Evolutionary conservation across 2,797 vertebrate species (phyloP).

Genomic region (Octomys mimax): DNA sequence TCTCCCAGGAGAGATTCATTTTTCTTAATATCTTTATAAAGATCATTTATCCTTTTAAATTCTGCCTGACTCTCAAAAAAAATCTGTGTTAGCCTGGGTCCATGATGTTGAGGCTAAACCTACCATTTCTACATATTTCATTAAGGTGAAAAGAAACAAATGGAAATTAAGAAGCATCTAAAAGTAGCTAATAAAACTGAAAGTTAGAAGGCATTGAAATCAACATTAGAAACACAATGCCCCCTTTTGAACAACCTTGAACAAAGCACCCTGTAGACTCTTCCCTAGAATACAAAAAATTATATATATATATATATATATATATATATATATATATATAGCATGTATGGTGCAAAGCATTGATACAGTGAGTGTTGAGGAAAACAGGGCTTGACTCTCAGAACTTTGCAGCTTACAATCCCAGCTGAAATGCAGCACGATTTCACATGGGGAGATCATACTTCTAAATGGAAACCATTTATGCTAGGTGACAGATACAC

Average conservation of each 20-base stretch:
- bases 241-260: not conserved
- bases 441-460: not conserved
- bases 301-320: no score
- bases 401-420: accelerated
- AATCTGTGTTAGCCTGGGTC: slow-evolving; percentile 7
- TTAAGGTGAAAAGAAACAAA: slow-evolving; percentile 38
- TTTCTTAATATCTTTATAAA: slow-evolving; percentile 49
- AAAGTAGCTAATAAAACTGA: not conserved
- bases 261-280: not conserved
- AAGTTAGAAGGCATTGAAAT: not conserved
- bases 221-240: not conserved
- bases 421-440: not conserved
- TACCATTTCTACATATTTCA: not conserved
- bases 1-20: not conserved
- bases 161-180: not conserved
- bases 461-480: not conserved
- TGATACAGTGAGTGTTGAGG: not conserved
- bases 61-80: not conserved
- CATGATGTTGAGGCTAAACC: not conserved
- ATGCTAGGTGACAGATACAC: not conserved
- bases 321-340: no score
- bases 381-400: not conserved
- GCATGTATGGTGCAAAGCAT: not conserved
- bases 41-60: not conserved
- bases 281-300: no score